phyloP scores from a whole-genome alignment of 2,113 vertebrate genomes.

The Platichthys flesus region DNA sequence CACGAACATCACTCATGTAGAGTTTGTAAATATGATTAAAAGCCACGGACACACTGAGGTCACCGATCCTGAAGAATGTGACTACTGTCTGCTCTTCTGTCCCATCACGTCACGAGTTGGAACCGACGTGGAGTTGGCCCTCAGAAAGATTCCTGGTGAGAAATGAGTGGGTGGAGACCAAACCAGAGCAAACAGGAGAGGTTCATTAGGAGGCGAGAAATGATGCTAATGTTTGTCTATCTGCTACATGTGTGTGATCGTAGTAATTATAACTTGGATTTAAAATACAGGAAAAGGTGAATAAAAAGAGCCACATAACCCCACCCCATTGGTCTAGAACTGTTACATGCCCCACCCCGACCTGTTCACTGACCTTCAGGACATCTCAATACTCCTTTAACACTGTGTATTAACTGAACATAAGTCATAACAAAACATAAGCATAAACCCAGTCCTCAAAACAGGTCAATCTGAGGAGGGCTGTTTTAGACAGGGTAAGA shows the following conservation, averaged over 20 bases:
- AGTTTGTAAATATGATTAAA: accelerated
- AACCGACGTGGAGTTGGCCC: conserved; percentile 11
- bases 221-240: no score
- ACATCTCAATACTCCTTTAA: no score
- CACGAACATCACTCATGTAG: not conserved
- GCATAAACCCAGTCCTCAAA: no score
- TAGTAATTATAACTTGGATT: not conserved
- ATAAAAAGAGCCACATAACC: not conserved
- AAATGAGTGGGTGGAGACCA: not conserved
- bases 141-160: conserved; percentile 8
- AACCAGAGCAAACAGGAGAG: not conserved
- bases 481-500: no score
- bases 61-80: accelerated
- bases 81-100: conserved; percentile 59
- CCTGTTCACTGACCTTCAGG: no score
- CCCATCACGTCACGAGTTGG: conserved; percentile 32
- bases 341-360: no score
- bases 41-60: accelerated
- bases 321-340: no score
- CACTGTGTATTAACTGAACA: no score
- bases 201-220: no score
- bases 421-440: no score
- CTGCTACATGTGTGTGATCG: no score
- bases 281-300: not conserved
- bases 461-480: no score